Percentiles rank a stretch among this genome's conserved stretches.
These are phyloP conservation scores for Amphipyra tragopoginis DNA, from an alignment of 2,888 invertebrate genomes.

Conservation along the genomic window DNA sequence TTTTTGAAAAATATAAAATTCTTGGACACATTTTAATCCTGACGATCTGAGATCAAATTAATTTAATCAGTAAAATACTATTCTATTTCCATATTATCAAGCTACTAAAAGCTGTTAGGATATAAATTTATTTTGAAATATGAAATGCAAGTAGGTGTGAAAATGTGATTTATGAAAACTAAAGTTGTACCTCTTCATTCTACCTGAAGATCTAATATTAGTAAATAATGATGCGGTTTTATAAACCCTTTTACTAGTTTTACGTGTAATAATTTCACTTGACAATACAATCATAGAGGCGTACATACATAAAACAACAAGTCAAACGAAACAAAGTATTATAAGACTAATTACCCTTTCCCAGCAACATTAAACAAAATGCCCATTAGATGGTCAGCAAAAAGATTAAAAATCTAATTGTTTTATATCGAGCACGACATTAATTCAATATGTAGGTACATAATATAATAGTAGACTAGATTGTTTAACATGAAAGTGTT, in stretches of 20 bases:
- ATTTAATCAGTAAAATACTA: slow-evolving; percentile 34
- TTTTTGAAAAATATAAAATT: slow-evolving; percentile 48
- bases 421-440: slow-evolving; percentile 45
- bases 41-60: slow-evolving; percentile 53
- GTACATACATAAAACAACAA: slow-evolving; percentile 19
- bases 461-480: slow-evolving; percentile 57
- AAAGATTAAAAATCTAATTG: slow-evolving; percentile 35
- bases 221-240: slow-evolving; percentile 42
- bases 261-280: slow-evolving; percentile 24
- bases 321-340: slow-evolving; percentile 27
- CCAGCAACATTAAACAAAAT: slow-evolving; percentile 48
- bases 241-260: slow-evolving; percentile 40
- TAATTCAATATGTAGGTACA: slow-evolving; percentile 45
- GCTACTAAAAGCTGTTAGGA: slow-evolving; percentile 21
- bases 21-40: slow-evolving; percentile 28
- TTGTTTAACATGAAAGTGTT: slow-evolving; percentile 51
- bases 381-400: slow-evolving; percentile 59
- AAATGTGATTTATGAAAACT: slow-evolving; percentile 1
- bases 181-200: slow-evolving; percentile 14
- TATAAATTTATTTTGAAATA: slow-evolving; percentile 13
- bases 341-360: slow-evolving; percentile 33
- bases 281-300: slow-evolving; percentile 17
- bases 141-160: slow-evolving; percentile 11
- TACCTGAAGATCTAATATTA: slow-evolving; percentile 13
- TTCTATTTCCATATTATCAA: slow-evolving; percentile 24